Conservation (phyloP, 2,888 invertebrate species). For the Listrodromus nycthemerus region DNA sequence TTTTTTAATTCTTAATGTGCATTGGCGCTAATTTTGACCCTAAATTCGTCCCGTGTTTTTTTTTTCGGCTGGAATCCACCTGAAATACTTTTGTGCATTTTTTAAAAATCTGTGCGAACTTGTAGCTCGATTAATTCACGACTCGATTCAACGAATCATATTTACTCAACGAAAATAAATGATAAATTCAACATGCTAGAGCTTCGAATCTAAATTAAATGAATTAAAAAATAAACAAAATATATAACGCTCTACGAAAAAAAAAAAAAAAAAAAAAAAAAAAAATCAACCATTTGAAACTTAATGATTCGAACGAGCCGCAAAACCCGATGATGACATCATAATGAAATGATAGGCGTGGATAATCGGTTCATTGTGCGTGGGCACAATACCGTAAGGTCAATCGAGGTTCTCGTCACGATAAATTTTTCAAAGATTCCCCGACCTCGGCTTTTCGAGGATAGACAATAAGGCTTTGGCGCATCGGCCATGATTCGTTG, state of each 20-base stretch:
- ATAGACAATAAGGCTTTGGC: conserved; percentile 11
- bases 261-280: too few species aligned
- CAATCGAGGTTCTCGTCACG: not conserved
- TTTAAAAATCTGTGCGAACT: too few species aligned
- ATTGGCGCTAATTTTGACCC: not conserved
- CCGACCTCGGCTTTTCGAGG: not conserved
- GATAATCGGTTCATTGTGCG: not conserved
- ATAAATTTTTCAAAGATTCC: not conserved
- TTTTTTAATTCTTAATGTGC: not conserved
- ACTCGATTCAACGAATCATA: too few species aligned
- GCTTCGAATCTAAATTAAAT: too few species aligned
- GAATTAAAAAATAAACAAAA: too few species aligned
- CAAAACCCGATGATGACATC: not conserved
- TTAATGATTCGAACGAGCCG: not conserved
- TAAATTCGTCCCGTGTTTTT: too few species aligned
- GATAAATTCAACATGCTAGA: too few species aligned
- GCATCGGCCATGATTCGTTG: conserved; percentile 25
- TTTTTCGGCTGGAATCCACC: too few species aligned
- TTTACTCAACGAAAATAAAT: too few species aligned
- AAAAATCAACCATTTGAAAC: not conserved
- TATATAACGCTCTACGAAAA: too few species aligned
- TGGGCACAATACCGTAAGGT: not conserved
- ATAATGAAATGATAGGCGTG: not conserved
- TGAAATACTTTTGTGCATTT: too few species aligned
- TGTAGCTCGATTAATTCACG: too few species aligned